A percentile compares a stretch with the other conserved stretches of the same genome.
phyloP scores from a whole-genome alignment of 30 jellyfish, hydroid and myxozoan species.

The Hydractinia symbiolongicarpus region DNA sequence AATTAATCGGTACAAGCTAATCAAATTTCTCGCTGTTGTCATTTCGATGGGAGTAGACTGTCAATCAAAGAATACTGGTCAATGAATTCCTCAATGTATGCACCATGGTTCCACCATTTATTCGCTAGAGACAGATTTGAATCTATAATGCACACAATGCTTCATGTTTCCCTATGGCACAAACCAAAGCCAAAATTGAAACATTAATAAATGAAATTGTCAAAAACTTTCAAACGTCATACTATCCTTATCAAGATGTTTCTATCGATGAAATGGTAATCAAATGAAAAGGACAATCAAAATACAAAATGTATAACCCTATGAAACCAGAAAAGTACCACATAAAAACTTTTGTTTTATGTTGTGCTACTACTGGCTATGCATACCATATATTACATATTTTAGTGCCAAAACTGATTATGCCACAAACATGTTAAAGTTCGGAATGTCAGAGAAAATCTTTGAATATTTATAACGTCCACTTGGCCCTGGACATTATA shows the following conservation, averaged over 20 bases:
- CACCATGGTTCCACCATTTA: no score
- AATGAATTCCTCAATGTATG: no score
- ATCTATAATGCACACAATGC: no score
- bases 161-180: no score
- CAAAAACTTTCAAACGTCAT: conserved; percentile 23
- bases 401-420: conserved; percentile 3
- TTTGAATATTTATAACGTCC: conserved; percentile 28
- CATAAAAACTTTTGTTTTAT: conserved; percentile 32
- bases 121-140: no score
- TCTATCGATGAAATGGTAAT: conserved; percentile 45
- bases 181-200: no score
- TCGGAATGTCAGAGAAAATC: conserved; percentile 5
- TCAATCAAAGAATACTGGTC: no score
- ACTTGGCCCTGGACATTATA: conserved; percentile 38
- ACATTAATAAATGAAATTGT: no score
- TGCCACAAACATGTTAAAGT: neutral
- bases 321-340: conserved; percentile 38
- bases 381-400: conserved; percentile 14
- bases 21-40: no score
- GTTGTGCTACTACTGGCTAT: conserved; percentile 29
- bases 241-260: conserved; percentile 22
- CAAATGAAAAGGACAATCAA: conserved; percentile 41
- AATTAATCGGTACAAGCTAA: no score
- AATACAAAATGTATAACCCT: conserved; percentile 44
- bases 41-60: no score